Base-by-base conservation (phyloP, 2,888 invertebrate genomes). In the Artemia sinica region DNA sequence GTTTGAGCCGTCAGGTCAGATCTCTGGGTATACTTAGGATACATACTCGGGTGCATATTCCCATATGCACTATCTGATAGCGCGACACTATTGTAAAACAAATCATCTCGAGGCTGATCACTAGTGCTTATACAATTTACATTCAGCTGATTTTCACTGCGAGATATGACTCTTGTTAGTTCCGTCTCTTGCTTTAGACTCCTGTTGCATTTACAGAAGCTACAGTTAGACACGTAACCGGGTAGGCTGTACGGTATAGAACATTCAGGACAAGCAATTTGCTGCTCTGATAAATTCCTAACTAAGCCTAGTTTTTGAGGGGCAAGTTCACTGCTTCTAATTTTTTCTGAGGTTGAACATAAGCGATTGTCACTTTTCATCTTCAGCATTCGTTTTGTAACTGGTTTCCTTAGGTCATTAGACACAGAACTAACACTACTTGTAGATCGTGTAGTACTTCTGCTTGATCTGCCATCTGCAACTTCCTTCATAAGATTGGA, bases 131-230 rank as follows among this genome's bases (percentile, higher is more conserved):
- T 28, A 18, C 71, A 58, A 10, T 70, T 52, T 8, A 49, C 68
- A 66, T 72, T 81, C 8, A 90, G 77, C 0, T 86, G 87, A 74
- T 90, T 89, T 75, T 90, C 89, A 72, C 89, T 89, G 67, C 87
- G 82, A 0, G 89, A 89, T 0, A 89, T 87, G 7, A 87, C 76
- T 80, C 76, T 50, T 68, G 41, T 9, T 49, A 14, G 14, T 67
- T 52, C 67, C 41, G 10, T 67, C 50, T 67, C 50, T 48, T 50
- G 50, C 49, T 28, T 67, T 51, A n/a, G 50, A 58, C 10, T 58
- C 58, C 58, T n/a, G 18, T 58, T 68, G 49, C 68, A 66, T 8
- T 65, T 48, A 49, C 70, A 70, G 14, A 68, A 51, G 4, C 41
- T 49, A 58, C 70, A 70, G 49, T 65, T 68, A 58, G 70, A 68